phyloP scores from a whole-genome alignment of 2,113 vertebrate genomes.

The Kryptolebias marmoratus region DNA sequence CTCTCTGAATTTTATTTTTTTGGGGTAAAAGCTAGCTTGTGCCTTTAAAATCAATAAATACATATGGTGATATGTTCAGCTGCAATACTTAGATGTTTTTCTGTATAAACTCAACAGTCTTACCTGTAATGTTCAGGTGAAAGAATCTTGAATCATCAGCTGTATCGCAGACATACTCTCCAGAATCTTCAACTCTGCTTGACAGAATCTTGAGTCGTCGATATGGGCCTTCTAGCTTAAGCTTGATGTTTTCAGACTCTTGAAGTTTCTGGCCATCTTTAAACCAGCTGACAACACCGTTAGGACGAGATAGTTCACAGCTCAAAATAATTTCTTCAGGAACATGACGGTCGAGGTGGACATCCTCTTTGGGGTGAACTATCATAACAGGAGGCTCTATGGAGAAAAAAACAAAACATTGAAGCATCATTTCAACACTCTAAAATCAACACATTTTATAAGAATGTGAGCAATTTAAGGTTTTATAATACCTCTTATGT shows the following conservation, averaged over 20 bases:
- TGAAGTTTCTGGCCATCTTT: slow-evolving; percentile 89
- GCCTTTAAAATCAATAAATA: too few relatives aligned
- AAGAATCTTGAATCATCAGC: slow-evolving; percentile 91
- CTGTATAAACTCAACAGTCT: neutral
- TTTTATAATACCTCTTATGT: slow-evolving; percentile 77
- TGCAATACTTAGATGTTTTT: too few relatives aligned
- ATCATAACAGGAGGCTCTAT: slow-evolving; percentile 89
- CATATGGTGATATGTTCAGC: too few relatives aligned
- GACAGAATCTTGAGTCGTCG: slow-evolving; percentile 84
- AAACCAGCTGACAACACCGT: slow-evolving; percentile 84
- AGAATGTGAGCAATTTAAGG: neutral
- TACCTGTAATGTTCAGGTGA: slow-evolving; percentile 89
- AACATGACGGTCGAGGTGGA: slow-evolving; percentile 81
- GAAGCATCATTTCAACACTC: neutral
- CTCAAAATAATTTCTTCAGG: slow-evolving; percentile 87
- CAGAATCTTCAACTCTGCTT: slow-evolving; percentile 80
- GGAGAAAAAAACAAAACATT: neutral
- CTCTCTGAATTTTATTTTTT: too few relatives aligned
- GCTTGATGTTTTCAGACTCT: slow-evolving; percentile 77
- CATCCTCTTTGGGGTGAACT: slow-evolving; percentile 84
- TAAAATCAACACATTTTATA: neutral
- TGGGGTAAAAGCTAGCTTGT: neutral
- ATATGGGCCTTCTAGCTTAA: slow-evolving; percentile 84
- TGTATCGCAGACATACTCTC: slow-evolving; percentile 91
- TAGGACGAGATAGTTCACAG: slow-evolving; percentile 86